Evolutionary conservation across 2,888 invertebrate genomes (phyloP).

Genomic region (Herminia tarsipennalis): DNA sequence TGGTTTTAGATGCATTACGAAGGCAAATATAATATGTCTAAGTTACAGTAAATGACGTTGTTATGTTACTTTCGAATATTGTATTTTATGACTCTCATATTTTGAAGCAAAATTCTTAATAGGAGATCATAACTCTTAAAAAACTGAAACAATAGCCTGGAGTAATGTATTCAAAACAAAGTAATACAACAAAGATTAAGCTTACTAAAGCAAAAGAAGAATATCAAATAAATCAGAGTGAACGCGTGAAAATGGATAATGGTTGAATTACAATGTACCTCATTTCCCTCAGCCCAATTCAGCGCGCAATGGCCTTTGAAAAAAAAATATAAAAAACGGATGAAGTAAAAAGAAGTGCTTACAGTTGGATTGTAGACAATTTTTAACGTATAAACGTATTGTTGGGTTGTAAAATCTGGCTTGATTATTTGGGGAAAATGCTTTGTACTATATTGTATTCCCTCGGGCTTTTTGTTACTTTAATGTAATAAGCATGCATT

Average conservation of each 20-base stretch:
- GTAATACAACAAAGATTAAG: conserved; percentile 20
- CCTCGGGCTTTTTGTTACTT: too few relatives aligned
- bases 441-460: too few relatives aligned
- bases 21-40: too few relatives aligned
- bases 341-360: conserved; percentile 13
- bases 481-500: too few relatives aligned
- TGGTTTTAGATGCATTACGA: background rate
- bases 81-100: too few relatives aligned
- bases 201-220: conserved; percentile 38
- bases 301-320: conserved; percentile 16
- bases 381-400: too few relatives aligned
- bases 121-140: too few relatives aligned
- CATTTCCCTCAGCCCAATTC: conserved; percentile 44
- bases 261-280: conserved; percentile 49
- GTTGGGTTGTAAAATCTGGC: too few relatives aligned
- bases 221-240: conserved; percentile 38
- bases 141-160: too few relatives aligned
- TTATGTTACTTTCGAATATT: background rate
- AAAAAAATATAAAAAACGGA: conserved; percentile 19
- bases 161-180: too few relatives aligned
- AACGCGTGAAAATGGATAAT: conserved; percentile 46
- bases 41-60: background rate
- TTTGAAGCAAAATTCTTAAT: too few relatives aligned
- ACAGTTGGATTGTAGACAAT: background rate
- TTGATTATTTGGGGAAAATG: too few relatives aligned